Evolutionary conservation across 2,888 invertebrate species (phyloP).

Genomic region (Mythimna impura): DNA sequence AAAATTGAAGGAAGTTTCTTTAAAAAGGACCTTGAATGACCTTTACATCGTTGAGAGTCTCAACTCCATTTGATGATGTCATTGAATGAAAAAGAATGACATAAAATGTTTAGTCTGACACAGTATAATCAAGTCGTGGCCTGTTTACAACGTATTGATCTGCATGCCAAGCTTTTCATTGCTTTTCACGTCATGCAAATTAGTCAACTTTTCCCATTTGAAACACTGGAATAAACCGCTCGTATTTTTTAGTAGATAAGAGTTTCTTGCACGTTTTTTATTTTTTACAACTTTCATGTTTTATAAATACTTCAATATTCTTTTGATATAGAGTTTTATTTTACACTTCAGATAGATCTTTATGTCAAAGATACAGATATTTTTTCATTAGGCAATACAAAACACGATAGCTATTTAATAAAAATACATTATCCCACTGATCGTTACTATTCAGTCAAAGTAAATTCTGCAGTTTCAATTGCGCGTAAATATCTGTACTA

Average conservation of each 20-base stretch:
- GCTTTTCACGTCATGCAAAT: conserved; percentile 80
- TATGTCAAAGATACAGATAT: no score
- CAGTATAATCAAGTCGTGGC: conserved; percentile 62
- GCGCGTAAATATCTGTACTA: no score
- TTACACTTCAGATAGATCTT: no score
- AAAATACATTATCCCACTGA: not conserved
- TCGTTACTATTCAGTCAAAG: no score
- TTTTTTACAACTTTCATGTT: no score
- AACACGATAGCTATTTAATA: not conserved
- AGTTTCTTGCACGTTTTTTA: not conserved
- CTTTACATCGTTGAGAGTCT: not conserved
- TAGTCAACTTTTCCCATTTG: conserved; percentile 65
- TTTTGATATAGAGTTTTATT: not conserved
- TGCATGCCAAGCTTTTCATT: conserved; percentile 69
- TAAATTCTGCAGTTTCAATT: no score
- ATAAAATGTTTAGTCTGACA: conserved; percentile 43
- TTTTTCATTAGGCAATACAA: not conserved
- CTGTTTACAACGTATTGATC: conserved; percentile 73
- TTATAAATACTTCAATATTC: not conserved
- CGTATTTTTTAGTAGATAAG: conserved; percentile 5
- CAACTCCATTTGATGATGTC: conserved; percentile 1
- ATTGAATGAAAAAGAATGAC: conserved; percentile 32
- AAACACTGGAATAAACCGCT: conserved; percentile 23
- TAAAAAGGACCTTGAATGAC: not conserved
- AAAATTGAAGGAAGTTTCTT: not conserved